phyloP scores from a whole-genome alignment of 1,140 invertebrate species.

The Callitettix versicolor region DNA sequence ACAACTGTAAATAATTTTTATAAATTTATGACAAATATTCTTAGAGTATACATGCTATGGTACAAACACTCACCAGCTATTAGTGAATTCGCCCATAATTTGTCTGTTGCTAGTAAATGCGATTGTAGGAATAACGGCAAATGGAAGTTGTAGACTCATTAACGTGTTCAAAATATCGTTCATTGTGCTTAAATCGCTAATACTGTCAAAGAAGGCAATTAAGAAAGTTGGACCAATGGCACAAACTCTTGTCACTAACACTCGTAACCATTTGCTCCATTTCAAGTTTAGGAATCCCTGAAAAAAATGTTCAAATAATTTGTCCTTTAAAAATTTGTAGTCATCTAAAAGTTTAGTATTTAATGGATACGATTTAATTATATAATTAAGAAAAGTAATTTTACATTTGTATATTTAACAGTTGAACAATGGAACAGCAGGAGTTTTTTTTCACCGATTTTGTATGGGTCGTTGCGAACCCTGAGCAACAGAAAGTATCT shows the following conservation, averaged over 20 bases:
- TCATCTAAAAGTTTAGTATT: neutral
- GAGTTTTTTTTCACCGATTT: too few species aligned
- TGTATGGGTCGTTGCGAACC: too few species aligned
- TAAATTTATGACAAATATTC: slow-evolving; percentile 20
- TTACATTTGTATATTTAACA: too few species aligned
- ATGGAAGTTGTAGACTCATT: slow-evolving; percentile 76
- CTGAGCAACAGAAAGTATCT: too few species aligned
- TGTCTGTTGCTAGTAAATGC: slow-evolving; percentile 71
- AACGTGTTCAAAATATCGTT: slow-evolving; percentile 87
- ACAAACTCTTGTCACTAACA: slow-evolving; percentile 73
- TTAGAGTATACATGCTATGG: slow-evolving; percentile 13
- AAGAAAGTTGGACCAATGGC: slow-evolving; percentile 85
- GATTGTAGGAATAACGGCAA: slow-evolving; percentile 75
- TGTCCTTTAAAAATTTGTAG: neutral
- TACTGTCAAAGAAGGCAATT: slow-evolving; percentile 60
- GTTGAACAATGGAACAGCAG: too few species aligned
- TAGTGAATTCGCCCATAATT: slow-evolving; percentile 78
- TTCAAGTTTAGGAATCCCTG: slow-evolving; percentile 79
- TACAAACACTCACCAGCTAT: slow-evolving; percentile 48
- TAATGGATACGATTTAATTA: too few species aligned
- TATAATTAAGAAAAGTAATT: too few species aligned
- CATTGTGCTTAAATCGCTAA: slow-evolving; percentile 67
- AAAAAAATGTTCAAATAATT: slow-evolving; percentile 19
- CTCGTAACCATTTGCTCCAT: slow-evolving; percentile 82
- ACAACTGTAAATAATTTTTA: neutral